Percentiles rank a stretch among this genome's conserved stretches.
phyloP scores from a whole-genome alignment of 1,140 invertebrate genomes.

The Glomeris maerens region DNA sequence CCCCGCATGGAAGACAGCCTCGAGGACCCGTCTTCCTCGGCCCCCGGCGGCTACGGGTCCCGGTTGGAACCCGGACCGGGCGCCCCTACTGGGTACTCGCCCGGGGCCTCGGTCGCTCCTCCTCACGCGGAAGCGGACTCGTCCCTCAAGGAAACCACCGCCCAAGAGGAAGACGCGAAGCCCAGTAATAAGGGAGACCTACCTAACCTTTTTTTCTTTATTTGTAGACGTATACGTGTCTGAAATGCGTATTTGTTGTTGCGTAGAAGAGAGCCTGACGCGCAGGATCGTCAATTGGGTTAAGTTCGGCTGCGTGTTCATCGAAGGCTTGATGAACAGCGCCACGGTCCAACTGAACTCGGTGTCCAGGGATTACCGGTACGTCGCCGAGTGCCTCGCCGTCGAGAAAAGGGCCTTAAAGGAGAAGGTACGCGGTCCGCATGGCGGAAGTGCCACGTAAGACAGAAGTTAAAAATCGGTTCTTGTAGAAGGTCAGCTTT shows the following conservation, averaged over 20 bases:
- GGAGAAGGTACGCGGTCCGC: slow-evolving; percentile 21
- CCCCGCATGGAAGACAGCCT: too few species aligned
- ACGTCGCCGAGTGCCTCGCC: slow-evolving; percentile 54
- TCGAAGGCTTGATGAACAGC: slow-evolving; percentile 71
- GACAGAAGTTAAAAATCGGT: too few species aligned
- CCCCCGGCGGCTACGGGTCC: too few species aligned
- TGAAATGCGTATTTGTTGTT: too few species aligned
- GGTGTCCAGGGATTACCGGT: slow-evolving; percentile 83
- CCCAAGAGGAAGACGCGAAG: neutral
- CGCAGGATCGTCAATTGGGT: slow-evolving; percentile 30
- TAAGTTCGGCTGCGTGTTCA: slow-evolving; percentile 48
- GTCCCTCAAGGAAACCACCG: neutral
- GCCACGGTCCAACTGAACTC: slow-evolving; percentile 70
- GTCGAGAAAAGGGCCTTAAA: slow-evolving; percentile 65
- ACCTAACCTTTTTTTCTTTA: too few species aligned
- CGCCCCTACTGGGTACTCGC: too few species aligned
- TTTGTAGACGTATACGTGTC: too few species aligned
- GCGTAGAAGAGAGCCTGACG: slow-evolving; percentile 11
- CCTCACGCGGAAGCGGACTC: neutral
- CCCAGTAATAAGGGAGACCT: too few species aligned
- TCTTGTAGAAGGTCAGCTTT: too few species aligned
- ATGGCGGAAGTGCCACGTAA: too few species aligned
- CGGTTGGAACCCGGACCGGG: too few species aligned
- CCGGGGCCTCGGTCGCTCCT: neutral
- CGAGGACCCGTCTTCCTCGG: too few species aligned